A percentile compares a stretch with the other conserved stretches of the same genome.
Evolutionary conservation across 2,888 invertebrate genomes (phyloP).

Genomic region (Aphidoletes aphidimyza): DNA sequence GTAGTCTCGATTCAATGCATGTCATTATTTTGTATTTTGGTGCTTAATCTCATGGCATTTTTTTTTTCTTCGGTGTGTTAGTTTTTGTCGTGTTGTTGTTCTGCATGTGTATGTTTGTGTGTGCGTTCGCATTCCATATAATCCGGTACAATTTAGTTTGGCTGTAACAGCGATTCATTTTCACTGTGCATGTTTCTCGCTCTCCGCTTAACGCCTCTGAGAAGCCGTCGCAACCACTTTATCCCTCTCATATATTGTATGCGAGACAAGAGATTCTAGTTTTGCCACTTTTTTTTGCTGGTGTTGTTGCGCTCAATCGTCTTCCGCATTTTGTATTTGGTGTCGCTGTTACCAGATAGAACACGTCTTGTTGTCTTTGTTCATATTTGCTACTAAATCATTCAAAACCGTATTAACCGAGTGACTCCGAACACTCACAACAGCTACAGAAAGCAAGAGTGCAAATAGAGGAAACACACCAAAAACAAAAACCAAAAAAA

Average conservation of each 20-base stretch:
- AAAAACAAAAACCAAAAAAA: neutral
- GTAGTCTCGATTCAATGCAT: no score
- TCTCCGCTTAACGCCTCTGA: neutral
- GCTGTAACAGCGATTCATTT: neutral
- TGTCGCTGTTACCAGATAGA: neutral
- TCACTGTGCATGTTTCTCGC: no score
- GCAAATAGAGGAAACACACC: no score
- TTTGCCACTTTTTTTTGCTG: neutral
- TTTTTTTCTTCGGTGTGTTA: no score
- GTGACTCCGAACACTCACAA: constrained; percentile 33
- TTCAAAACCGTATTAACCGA: constrained; percentile 33
- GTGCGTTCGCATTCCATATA: no score
- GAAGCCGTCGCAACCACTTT: neutral
- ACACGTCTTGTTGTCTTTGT: neutral
- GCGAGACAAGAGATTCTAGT: neutral
- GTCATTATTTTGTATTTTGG: no score
- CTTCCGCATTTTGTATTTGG: neutral
- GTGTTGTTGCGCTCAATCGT: neutral
- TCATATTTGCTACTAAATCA: constrained; percentile 32
- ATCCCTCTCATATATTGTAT: neutral
- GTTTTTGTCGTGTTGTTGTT: no score
- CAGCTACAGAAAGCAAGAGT: neutral
- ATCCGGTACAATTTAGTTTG: neutral
- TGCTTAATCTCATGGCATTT: no score
- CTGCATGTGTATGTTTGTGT: no score